These are phyloP conservation scores for Cuculus canorus DNA, from an alignment of 2,797 vertebrate species.

Conservation along the genomic window DNA sequence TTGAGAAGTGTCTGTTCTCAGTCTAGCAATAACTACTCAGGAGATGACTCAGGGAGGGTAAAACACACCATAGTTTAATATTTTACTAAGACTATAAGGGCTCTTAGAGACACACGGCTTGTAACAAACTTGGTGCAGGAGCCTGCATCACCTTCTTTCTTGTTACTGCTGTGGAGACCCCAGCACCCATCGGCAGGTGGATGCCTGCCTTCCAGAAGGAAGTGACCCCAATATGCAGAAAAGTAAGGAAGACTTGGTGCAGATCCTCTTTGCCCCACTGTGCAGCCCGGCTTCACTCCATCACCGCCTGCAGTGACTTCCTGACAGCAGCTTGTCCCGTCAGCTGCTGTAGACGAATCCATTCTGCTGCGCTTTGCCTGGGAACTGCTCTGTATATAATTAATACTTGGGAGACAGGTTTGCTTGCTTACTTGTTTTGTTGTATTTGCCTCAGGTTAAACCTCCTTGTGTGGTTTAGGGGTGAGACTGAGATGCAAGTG, in stretches of 20 bases:
- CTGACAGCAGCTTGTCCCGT: background rate
- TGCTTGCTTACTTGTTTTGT: slow-evolving; percentile 30
- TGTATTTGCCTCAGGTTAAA: slow-evolving; percentile 50
- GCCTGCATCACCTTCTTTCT: background rate
- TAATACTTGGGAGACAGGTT: background rate
- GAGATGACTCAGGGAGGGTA: background rate
- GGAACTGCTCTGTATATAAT: background rate
- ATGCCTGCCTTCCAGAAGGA: background rate
- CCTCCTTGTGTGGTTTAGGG: slow-evolving; percentile 29
- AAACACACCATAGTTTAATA: slow-evolving; percentile 1
- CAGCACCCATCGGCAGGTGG: background rate
- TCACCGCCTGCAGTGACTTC: background rate
- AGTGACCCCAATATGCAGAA: background rate
- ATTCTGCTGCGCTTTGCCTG: background rate
- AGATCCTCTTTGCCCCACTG: background rate
- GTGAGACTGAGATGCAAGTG: slow-evolving; percentile 40
- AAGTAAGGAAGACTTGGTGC: background rate
- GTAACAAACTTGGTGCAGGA: background rate
- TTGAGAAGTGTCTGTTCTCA: background rate
- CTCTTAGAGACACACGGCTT: background rate
- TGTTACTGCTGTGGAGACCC: background rate
- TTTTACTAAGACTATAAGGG: slow-evolving; percentile 21
- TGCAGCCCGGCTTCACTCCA: background rate
- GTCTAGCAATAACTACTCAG: background rate
- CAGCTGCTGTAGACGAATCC: background rate